These are phyloP conservation scores for Chiridota heheva DNA, from an alignment of 35 echinoderm and acorn worm genomes.

Conservation along the genomic window DNA sequence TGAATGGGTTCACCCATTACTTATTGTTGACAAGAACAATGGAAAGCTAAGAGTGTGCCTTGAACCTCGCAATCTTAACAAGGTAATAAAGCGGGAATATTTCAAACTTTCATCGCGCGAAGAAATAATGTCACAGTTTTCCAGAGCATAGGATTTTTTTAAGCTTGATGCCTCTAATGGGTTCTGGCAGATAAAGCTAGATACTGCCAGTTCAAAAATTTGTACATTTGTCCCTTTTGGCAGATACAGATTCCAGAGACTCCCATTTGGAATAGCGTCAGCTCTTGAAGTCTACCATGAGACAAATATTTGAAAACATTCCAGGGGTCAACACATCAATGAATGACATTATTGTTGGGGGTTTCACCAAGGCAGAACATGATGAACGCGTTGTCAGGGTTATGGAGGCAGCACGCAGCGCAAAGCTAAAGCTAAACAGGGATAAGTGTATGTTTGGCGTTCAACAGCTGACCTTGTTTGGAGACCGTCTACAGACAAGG, in stretches of 20 bases:
- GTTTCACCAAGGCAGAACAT: not conserved
- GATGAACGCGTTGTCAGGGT: not conserved
- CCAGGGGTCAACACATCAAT: slow-evolving; percentile 19
- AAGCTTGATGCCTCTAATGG: slow-evolving; percentile 58
- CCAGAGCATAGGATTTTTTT: slow-evolving; percentile 30
- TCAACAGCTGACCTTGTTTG: not conserved
- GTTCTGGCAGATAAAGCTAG: slow-evolving; percentile 64
- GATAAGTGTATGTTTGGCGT: slow-evolving; percentile 3
- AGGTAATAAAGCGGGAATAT: slow-evolving; percentile 26
- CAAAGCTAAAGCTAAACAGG: slow-evolving; percentile 3
- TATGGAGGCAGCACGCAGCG: not conserved
- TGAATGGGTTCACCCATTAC: slow-evolving; percentile 42
- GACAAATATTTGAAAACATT: slow-evolving; percentile 42
- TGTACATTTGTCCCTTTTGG: slow-evolving; percentile 54
- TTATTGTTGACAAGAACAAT: slow-evolving; percentile 28
- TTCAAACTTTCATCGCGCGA: slow-evolving; percentile 18
- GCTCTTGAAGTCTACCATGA: slow-evolving; percentile 40
- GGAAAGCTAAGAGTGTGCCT: slow-evolving; percentile 47
- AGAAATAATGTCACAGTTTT: slow-evolving; percentile 24
- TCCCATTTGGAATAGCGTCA: slow-evolving; percentile 41
- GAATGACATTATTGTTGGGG: slow-evolving; percentile 39
- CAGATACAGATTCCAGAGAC: slow-evolving; percentile 35
- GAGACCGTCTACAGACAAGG: slow-evolving; percentile 8
- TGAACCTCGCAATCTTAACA: slow-evolving; percentile 47
- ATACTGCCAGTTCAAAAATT: slow-evolving; percentile 61